Base-by-base conservation (phyloP, 2,888 invertebrate species). In the Aleiodes leptofemur region DNA sequence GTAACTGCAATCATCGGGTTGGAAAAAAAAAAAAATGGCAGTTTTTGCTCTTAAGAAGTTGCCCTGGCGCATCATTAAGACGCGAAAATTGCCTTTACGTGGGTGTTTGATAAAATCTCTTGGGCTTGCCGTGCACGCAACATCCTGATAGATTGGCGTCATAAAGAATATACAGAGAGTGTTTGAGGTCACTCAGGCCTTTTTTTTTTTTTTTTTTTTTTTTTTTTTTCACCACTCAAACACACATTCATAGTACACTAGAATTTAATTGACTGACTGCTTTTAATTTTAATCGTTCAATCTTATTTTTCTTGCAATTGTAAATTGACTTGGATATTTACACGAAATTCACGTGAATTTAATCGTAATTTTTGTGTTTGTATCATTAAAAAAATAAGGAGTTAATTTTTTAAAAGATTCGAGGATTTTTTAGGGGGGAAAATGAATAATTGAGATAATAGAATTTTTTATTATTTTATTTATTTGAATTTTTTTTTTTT, bases 51-150 rank as follows among this genome's bases (percentile, higher is more conserved):
- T 43, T 43, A 51, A 61, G 64, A 68, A 68, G 50, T 66, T 48
- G 51, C 64, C n/a, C 50, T 53, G 43, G 73, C 74, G 76, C 77
- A 80, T 79, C 79, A 79, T 80, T 77, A 79, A 80, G 78, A 79
- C 74, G 73, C 76, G 78, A 76, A 78, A 79, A 78, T 79, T 76
- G 76, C 79, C 76, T 72, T 71, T 76, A 72, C 70, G 61, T 74
- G 72, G 73, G 69, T 64, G 57, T 73, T 77, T 73, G 74, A 79
- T 76, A 73, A 78, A 71, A 76, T 43, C 66, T 43, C 66, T 48
- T 31, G 50, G 23, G 50, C 43, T 31, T 34, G n/a, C 31, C 64
- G 51, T 69, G 73, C 78, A 78, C 78, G 78, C 74, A 76, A 78
- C 78, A 77, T 75, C 53, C 70, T 75, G 78, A 74, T 74, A 76